Base-by-base conservation (phyloP, 2,888 invertebrate species). In the Synanthedon tipuliformis region DNA sequence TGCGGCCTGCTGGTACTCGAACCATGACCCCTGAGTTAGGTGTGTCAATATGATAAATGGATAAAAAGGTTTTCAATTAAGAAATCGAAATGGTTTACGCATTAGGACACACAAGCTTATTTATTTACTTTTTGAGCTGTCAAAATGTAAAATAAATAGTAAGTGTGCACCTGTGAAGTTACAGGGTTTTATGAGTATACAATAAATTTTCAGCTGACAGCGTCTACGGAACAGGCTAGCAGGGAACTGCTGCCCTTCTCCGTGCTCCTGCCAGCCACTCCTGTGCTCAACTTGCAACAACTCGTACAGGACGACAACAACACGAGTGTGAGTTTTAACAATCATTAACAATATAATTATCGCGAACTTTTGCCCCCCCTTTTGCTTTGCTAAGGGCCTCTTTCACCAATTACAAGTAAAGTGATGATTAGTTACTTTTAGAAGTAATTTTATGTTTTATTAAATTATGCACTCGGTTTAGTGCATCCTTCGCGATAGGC, bases 201-300 rank as follows among this genome's bases (percentile, higher is more conserved):
- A 34, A 34, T 34, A 2, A 34, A 45, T 4, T 50, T 51, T 1
- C 66, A 83, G 82, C 56, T 83, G 59, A 63, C 49, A 12, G 54
- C 64, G 0, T 52, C 57, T 7, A 11, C 16, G 0, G 54, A 51
- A 1, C 69, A 65, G 0, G 59, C 58, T 0, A 67, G 65, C 59
- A 52, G 73, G 0, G 88, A 90, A 52, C 59, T 88, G 41, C 91
- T 92, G 18, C 89, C 93, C 68, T 89, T 97, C 66, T 89, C 92
- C 50, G 82, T 95, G 70, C 79, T 96, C 54, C 78, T 98, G 58
- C 95, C 95, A 0, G 97, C 96, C 50, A 91, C 93, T 4, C 92
- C 95, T 0, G 87, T 94, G 53, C 58, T 89, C 1, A 60, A 57
- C 16, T 40, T 75, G 10, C 67, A 75, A 0, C 85, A 89, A 40